Evolutionary conservation across 2,888 invertebrate species (phyloP).

Genomic region (Spodoptera littoralis): DNA sequence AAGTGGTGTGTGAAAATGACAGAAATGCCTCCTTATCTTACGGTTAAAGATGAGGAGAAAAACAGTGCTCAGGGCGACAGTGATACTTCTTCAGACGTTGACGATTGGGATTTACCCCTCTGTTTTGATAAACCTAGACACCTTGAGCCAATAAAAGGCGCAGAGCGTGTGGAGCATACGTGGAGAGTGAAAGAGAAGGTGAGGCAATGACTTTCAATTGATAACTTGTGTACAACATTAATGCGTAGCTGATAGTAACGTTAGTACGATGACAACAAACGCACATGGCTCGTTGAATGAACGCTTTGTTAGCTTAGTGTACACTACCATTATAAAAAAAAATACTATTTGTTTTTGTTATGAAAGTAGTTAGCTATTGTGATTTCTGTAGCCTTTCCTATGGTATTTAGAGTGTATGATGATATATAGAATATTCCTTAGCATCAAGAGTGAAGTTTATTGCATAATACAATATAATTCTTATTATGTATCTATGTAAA

Average conservation of each 20-base stretch:
- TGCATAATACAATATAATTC: too few relatives aligned
- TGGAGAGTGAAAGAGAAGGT: conserved; percentile 98
- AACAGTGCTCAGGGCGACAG: conserved; percentile 80
- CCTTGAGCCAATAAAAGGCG: conserved; percentile 81
- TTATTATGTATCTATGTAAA: too few relatives aligned
- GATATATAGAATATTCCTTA: too few relatives aligned
- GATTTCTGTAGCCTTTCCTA: not conserved
- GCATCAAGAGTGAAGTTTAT: too few relatives aligned
- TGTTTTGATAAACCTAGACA: conserved; percentile 92
- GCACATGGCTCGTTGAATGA: conserved; percentile 72
- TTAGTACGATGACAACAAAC: conserved; percentile 76
- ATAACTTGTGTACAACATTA: conserved; percentile 55
- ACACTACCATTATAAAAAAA: conserved; percentile 25
- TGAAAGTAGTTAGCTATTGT: conserved; percentile 4
- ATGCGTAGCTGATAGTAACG: conserved; percentile 68
- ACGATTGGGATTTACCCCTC: conserved; percentile 92
- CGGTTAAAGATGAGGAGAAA: conserved; percentile 83
- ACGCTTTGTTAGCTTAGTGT: conserved; percentile 42
- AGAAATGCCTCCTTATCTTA: conserved; percentile 87
- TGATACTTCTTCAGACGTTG: conserved; percentile 81
- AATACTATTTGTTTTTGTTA: conserved; percentile 40
- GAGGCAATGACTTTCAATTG: conserved; percentile 55
- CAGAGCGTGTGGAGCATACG: conserved; percentile 92
- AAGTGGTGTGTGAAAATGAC: conserved; percentile 84
- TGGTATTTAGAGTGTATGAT: too few relatives aligned